Conservation (phyloP, 2,797 vertebrate species). For the Glyptemys insculpta region DNA sequence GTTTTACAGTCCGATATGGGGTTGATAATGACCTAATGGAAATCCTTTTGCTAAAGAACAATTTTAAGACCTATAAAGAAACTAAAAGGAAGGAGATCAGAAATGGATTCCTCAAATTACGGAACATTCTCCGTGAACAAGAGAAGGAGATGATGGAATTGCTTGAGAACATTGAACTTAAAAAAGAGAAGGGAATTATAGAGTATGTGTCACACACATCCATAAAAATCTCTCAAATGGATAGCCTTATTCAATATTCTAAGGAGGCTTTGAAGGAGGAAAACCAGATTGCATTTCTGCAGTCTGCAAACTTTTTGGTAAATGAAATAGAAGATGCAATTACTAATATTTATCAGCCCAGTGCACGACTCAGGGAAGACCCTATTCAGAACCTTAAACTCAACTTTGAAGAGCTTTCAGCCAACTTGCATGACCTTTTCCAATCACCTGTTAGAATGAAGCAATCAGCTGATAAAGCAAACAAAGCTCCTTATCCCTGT, state of each 20-base stretch:
- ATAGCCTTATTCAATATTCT: conserved; percentile 74
- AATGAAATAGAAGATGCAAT: conserved; percentile 74
- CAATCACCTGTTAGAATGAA: conserved; percentile 46
- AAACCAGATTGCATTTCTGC: conserved; percentile 75
- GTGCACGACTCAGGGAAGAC: conserved; percentile 68
- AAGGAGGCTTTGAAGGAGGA: conserved; percentile 78
- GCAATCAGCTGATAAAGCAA: conserved; percentile 31
- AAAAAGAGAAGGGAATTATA: conserved; percentile 74
- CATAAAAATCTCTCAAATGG: conserved; percentile 68
- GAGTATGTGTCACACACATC: conserved; percentile 61
- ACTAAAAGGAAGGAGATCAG: conserved; percentile 71
- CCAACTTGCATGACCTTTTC: conserved; percentile 63
- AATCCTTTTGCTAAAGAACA: conserved; percentile 73
- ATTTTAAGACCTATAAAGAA: conserved; percentile 76
- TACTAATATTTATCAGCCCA: conserved; percentile 67
- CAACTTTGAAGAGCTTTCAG: conserved; percentile 66
- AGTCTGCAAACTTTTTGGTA: conserved; percentile 75
- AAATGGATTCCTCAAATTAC: conserved; percentile 75
- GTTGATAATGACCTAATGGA: conserved; percentile 78
- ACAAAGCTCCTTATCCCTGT: conserved; percentile 38
- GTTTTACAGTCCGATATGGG: conserved; percentile 71
- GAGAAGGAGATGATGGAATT: conserved; percentile 75
- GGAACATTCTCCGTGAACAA: conserved; percentile 67
- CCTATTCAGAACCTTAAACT: conserved; percentile 60
- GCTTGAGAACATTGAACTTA: conserved; percentile 75